Percentiles rank a stretch among this genome's conserved stretches.
Evolutionary conservation across 2,888 invertebrate species (phyloP).

Genomic region (Aricia artaxerxes): DNA sequence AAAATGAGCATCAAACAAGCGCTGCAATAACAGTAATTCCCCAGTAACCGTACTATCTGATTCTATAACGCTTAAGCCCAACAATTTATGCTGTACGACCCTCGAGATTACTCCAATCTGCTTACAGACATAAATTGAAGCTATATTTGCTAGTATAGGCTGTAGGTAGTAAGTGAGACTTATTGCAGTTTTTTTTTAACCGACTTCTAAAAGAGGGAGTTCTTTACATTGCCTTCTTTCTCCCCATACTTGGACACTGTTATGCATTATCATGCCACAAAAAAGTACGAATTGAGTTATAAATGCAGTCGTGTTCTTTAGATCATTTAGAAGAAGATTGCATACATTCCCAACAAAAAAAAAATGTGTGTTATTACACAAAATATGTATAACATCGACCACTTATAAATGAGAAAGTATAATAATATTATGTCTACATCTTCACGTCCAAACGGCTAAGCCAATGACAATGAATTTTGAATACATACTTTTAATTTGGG

Average conservation of each 20-base stretch:
- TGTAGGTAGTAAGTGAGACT: not conserved
- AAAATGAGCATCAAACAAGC: conserved; percentile 13
- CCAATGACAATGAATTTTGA: too few relatives aligned
- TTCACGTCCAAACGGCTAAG: too few relatives aligned
- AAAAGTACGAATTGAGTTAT: too few relatives aligned
- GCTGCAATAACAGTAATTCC: conserved; percentile 37
- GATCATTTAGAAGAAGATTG: too few relatives aligned
- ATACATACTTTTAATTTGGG: too few relatives aligned
- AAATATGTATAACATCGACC: too few relatives aligned
- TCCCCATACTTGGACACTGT: not conserved
- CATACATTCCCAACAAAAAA: too few relatives aligned
- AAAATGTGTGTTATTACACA: too few relatives aligned
- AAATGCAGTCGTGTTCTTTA: too few relatives aligned
- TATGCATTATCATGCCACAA: too few relatives aligned
- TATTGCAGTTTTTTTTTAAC: not conserved
- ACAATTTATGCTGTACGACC: conserved; percentile 60
- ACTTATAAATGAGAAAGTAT: too few relatives aligned
- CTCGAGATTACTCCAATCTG: conserved; percentile 57
- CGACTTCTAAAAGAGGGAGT: not conserved
- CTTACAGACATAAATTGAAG: conserved; percentile 68
- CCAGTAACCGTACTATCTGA: conserved; percentile 46
- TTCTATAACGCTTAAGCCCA: conserved; percentile 62
- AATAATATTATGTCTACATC: too few relatives aligned
- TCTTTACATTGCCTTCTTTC: not conserved
- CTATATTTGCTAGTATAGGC: not conserved